Base-by-base conservation (phyloP, 2,113 vertebrate genomes). In the Epinephelus moara region DNA sequence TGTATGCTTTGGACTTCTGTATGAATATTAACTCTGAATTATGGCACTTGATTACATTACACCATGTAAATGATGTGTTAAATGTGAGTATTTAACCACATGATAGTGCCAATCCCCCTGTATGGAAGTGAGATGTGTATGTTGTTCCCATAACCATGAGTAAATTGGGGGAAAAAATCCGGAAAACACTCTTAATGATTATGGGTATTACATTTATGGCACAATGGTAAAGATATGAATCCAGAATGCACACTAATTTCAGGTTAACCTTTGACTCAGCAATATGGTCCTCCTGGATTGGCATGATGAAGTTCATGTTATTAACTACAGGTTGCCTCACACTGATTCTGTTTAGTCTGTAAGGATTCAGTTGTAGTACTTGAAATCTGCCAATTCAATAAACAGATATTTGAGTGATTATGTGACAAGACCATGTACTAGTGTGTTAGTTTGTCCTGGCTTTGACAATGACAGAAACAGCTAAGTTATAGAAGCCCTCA, bases 21-120 rank as follows among this genome's bases (percentile, higher is more conserved):
- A 60, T 80, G 78, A 79, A 62, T 50, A 75, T 66, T 75, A 52
- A 70, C 30, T 59, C 14, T 12, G 42, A 76, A 81, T 85, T 78
- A 79, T 33, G 18, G 13, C n/a, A 49, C 25, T 72, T 3, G 13
- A 53, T 83, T 62, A 75, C 55, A 70, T 81, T 30, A 81, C 18
- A 23, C 0, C 47, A 74, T 86, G 14, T 53, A 25, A 72, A 80
- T 85, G 6, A 37, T 50, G 47, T 57, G 8, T 75, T 50, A 56
- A 42, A 49, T 8, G 23, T 10, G 10, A 64, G 21, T 42, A 42
- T 64, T 76, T 78, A 42, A 52, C 42, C 70, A 68, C 42, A 37
- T 55, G 13, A 78, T 42, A 10, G 47, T 27, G 27, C 47, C 27
- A 60, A 40, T 40, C 45, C 13, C 75, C 6, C 0, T 70, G 27